Percentiles rank a stretch among this genome's conserved stretches.
Conservation (phyloP, 2,888 invertebrate species). For the Andrena bucephala region DNA sequence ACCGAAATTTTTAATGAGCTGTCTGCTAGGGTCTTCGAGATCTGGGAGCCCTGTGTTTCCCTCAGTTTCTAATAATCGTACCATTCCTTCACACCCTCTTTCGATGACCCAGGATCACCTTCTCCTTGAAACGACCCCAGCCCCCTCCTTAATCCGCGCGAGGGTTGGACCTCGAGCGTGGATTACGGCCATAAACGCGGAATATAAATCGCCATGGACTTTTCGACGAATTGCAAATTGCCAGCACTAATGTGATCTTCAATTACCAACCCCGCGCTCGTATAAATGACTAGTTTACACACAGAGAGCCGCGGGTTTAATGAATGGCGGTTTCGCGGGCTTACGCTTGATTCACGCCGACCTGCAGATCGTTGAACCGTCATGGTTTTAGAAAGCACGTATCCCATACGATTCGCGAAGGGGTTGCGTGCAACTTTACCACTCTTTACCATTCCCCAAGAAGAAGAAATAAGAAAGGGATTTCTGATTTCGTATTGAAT, state of each 20-base stretch:
- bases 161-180: conserved; percentile 33
- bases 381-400: not conserved
- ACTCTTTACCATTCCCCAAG: not conserved
- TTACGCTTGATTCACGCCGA: conserved; percentile 57
- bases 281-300: conserved; percentile 67
- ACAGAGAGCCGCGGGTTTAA: conserved; percentile 53
- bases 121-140: not conserved
- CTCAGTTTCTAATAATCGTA: too few species aligned
- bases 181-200: conserved; percentile 49
- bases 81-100: too few species aligned
- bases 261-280: conserved; percentile 62
- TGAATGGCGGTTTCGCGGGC: conserved; percentile 70
- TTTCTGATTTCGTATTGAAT: not conserved
- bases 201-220: conserved; percentile 58
- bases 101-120: not conserved
- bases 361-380: conserved; percentile 27
- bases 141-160: not conserved
- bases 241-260: conserved; percentile 64
- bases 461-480: not conserved
- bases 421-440: conserved; percentile 4
- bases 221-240: conserved; percentile 69
- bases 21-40: too few species aligned
- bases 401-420: not conserved
- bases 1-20: too few species aligned
- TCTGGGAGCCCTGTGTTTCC: too few species aligned